Evolutionary conservation across 2,797 vertebrate species (phyloP), one percentile per base, ranked within the genome.

Genomic region (Natrix natrix): DNA sequence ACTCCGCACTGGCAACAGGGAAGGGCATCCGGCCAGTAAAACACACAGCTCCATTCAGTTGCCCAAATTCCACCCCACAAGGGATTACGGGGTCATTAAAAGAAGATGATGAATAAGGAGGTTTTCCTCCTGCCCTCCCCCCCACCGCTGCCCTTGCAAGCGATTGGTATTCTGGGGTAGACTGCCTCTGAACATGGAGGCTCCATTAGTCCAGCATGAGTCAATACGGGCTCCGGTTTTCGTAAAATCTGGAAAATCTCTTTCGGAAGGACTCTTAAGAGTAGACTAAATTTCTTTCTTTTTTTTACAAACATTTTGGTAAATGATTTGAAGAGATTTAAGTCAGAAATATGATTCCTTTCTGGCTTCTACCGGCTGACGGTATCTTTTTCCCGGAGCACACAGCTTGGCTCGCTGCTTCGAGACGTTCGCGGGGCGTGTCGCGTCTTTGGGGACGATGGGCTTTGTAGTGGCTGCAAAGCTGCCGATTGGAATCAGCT

Each of bases 371-470:
- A 37, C 3, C 2, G 17, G 32, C 16, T 4, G 32, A 22, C 7
- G 8, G 43, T 78, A 1, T 7, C 8, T 43, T 37, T 74, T 78
- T 4, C 74, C 37, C 11, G 37, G 20, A 43, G 8, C 37, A 2
- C 4, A 32, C 3, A 3, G 74, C 74, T 78, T 43, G 74, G 37
- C 74, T 78, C 8, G 3, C 37, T 78, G 32, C 69, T 78, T 78
- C 0, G 37, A 78, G 69, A 20, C 0, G 0, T 22, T 43, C 17
- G 3, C 7, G 17, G 74, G 43, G 74, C 17, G 1, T 8, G 17
- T 37, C 7, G 32, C 0, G 1, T 11, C 8, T 43, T 43, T 78
- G 3, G 3, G 8, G 20, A 11, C 37, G 8, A 5, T 10, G 8
- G 7, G 74, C 37, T 11, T 78, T 20, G 20, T 78, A 22, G 37